Percentiles rank a stretch among this genome's conserved stretches.
phyloP scores from a whole-genome alignment of 2,113 vertebrate genomes.

The Hemiprocne comata region DNA sequence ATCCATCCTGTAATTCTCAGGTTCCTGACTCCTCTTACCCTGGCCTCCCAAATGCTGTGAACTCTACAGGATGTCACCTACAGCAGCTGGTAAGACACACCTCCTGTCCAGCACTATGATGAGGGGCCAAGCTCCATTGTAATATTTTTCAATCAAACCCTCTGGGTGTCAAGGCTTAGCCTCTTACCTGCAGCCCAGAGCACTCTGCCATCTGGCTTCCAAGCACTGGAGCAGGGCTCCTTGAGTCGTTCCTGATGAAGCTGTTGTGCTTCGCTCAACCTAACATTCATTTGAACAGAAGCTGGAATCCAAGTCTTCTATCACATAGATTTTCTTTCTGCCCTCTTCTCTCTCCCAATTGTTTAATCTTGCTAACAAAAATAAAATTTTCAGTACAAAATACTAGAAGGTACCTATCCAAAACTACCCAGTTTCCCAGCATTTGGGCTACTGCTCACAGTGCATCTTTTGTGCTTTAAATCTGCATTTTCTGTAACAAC shows the following conservation, averaged over 20 bases:
- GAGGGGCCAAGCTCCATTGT: neutral
- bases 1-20: neutral
- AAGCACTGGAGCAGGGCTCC: neutral
- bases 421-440: neutral
- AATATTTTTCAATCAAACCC: neutral
- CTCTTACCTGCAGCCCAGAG: neutral
- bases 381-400: neutral
- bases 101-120: neutral
- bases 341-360: neutral
- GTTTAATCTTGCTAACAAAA: neutral
- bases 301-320: neutral
- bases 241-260: neutral
- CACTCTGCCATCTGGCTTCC: neutral
- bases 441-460: neutral
- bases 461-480: neutral
- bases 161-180: neutral
- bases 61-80: rapidly evolving
- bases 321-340: neutral
- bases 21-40: neutral
- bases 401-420: neutral
- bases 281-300: neutral
- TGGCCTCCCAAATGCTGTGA: neutral
- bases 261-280: neutral
- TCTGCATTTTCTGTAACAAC: neutral
- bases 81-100: neutral